phyloP scores from a whole-genome alignment of 2,113 vertebrate genomes.

The Gymnarchus niloticus region DNA sequence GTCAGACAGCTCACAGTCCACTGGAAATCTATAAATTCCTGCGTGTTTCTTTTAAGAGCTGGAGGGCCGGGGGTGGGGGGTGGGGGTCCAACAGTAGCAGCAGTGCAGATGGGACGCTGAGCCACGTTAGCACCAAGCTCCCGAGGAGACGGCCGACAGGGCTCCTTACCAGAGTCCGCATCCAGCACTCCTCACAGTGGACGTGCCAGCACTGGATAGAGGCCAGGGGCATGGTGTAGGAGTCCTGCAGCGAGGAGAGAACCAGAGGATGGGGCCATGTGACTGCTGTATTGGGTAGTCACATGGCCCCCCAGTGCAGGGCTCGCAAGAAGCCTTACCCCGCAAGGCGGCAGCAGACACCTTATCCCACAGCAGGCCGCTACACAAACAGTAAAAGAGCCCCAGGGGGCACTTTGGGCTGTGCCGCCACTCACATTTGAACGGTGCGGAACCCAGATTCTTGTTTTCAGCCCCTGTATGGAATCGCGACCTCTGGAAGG shows the following conservation, averaged over 20 bases:
- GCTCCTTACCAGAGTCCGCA: conserved; percentile 89
- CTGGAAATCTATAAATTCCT: not conserved
- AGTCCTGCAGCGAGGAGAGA: conserved; percentile 69
- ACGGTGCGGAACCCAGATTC: conserved; percentile 54
- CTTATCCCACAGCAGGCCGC: conserved; percentile 67
- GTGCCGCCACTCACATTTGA: conserved; percentile 53
- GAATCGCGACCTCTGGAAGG: conserved; percentile 68
- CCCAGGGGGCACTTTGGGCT: conserved; percentile 66
- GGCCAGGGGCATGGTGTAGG: conserved; percentile 94
- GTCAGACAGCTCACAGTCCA: not conserved
- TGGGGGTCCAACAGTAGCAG: not conserved
- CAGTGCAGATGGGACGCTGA: no score
- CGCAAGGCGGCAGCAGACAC: conserved; percentile 65
- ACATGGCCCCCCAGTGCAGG: no score
- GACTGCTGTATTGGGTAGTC: no score
- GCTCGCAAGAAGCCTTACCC: conserved; percentile 66
- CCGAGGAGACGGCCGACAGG: no score
- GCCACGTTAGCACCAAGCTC: no score
- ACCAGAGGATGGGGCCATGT: not conserved
- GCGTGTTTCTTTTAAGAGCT: not conserved
- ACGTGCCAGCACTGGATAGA: conserved; percentile 99
- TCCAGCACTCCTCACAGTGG: conserved; percentile 99
- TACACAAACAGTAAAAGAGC: conserved; percentile 69
- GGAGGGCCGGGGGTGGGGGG: not conserved
- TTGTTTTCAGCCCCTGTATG: conserved; percentile 63